Base-by-base conservation (phyloP, 2,113 vertebrate genomes). In the Brachypteracias leptosomus region DNA sequence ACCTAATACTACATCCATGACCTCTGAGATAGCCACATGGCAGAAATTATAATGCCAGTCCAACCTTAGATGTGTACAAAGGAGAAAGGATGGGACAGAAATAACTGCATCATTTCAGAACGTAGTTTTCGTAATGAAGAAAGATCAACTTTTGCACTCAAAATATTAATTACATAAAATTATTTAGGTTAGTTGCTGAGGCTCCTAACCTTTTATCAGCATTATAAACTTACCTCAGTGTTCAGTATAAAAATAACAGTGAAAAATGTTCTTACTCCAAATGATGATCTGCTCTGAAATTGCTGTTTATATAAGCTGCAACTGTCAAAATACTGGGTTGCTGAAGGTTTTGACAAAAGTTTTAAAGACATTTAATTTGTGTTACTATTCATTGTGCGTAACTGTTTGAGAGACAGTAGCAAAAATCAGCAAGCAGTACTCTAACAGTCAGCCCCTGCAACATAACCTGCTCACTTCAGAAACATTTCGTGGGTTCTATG, bases 391-490 rank as follows among this genome's bases (percentile, higher is more conserved):
- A 24, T 17, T 13, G 3, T 33, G 16, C 35, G 79, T 63, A 71
- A 44, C n/a, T 44, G 16, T 51, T n/a, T 36, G 36, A 89, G 47
- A 46, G 29, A 52, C 20, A 46, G 33, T 68, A 52, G 44, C 36
- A 80, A 44, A 82, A 84, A 26, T 13, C 29, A 31, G 25, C 17
- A 22, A 73, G 33, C 18, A 59, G 22, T 4, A 20, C 33, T 7
- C 0, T 1, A 47, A 38, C 49, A 40, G 18, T 4, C 15, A 29
- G 26, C 5, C 26, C 6, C 40, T 65, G 38, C 21, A 25, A 8
- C 14, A 15, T 1, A 20, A 10, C 25, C 21, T 0, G 0, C 33
- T 59, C 25, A 7, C 54, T 11, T 33, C 46, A 58, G 73, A 70
- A 44, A 25, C 6, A 7, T 22, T 49, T 14, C 5, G 2, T 2